phyloP scores from a whole-genome alignment of 2,797 vertebrate genomes.

The Sphaeramia orbicularis region DNA sequence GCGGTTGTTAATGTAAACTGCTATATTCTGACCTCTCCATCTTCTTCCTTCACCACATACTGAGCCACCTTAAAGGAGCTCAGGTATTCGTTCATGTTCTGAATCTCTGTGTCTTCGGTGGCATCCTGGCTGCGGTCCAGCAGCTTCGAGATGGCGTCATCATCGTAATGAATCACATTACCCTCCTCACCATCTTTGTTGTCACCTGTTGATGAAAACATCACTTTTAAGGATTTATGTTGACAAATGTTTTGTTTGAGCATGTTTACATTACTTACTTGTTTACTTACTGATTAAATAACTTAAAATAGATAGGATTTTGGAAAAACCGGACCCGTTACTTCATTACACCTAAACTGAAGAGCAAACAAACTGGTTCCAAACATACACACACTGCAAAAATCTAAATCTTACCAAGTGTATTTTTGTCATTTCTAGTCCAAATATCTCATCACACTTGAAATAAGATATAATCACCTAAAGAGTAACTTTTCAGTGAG shows the following conservation, averaged over 20 bases:
- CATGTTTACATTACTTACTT: background rate
- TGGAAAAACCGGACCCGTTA: too few species aligned
- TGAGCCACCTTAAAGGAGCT: constrained; percentile 99
- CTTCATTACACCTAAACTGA: too few species aligned
- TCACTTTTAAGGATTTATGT: background rate
- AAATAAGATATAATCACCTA: too few species aligned
- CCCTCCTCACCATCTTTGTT: constrained; percentile 96
- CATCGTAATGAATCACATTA: constrained; percentile 97
- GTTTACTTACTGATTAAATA: background rate
- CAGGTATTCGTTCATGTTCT: constrained; percentile 99
- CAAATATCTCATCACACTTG: too few species aligned
- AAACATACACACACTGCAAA: too few species aligned
- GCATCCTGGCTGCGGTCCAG: constrained; percentile 96
- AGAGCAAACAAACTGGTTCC: too few species aligned
- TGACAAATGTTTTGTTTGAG: background rate
- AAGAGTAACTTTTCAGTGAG: too few species aligned
- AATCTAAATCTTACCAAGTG: too few species aligned
- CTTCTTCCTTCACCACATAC: constrained; percentile 98
- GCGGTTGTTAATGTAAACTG: too few species aligned
- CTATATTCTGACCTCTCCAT: constrained; percentile 91
- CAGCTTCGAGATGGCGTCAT: constrained; percentile 96
- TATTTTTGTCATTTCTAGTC: too few species aligned
- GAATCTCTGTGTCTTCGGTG: constrained; percentile 95
- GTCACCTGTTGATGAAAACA: constrained; percentile 84
- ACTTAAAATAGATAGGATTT: background rate